These are phyloP conservation scores for Halesus radiatus DNA, from an alignment of 1,140 invertebrate genomes.

Conservation along the genomic window DNA sequence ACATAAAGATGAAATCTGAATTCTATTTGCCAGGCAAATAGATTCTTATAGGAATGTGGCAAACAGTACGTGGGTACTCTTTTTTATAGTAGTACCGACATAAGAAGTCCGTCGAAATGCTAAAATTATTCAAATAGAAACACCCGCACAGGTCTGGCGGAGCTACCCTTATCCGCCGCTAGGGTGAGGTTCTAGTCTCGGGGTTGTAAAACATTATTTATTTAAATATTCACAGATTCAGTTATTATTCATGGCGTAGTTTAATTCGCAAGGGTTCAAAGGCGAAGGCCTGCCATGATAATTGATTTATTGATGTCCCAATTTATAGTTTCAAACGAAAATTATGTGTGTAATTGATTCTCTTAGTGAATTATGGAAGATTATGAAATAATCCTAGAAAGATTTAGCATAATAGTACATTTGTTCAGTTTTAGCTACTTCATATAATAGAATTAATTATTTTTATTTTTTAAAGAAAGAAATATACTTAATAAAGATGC, in stretches of 20 bases:
- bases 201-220: conserved; percentile 13
- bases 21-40: background rate
- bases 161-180: background rate
- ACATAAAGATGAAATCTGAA: background rate
- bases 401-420: too few species aligned
- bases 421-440: too few species aligned
- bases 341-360: too few species aligned
- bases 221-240: conserved; percentile 39
- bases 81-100: too few species aligned
- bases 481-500: too few species aligned
- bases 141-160: background rate
- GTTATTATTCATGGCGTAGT: conserved; percentile 32
- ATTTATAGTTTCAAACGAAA: background rate
- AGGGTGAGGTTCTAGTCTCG: background rate
- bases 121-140: conserved; percentile 33
- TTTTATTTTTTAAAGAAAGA: too few species aligned
- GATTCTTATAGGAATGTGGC: background rate
- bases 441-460: too few species aligned
- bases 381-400: too few species aligned
- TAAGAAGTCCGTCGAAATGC: background rate
- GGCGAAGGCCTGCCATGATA: background rate
- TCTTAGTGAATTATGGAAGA: too few species aligned
- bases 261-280: conserved; percentile 10
- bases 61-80: background rate
- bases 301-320: background rate